phyloP scores from a whole-genome alignment of 2,797 vertebrate genomes.

The Lepus oiostolus region DNA sequence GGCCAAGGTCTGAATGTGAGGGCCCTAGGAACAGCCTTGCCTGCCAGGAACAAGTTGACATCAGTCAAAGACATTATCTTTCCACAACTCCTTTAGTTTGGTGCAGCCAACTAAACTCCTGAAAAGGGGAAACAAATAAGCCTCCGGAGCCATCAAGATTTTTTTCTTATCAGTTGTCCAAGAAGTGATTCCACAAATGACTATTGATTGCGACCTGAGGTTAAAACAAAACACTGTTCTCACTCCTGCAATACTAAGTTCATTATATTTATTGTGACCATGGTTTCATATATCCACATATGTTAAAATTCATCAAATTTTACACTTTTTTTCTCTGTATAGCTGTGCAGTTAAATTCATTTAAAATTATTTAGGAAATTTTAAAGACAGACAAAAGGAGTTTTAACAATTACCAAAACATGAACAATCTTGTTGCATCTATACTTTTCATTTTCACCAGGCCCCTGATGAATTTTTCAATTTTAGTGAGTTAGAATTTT shows the following conservation, averaged over 20 bases:
- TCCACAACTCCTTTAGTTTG: neutral
- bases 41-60: neutral
- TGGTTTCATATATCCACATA: slow-evolving; percentile 1
- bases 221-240: neutral
- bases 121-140: slow-evolving; percentile 36
- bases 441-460: neutral
- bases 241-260: neutral
- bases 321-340: neutral
- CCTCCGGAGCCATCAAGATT: neutral
- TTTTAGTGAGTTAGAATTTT: too few relatives aligned
- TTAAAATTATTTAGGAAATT: slow-evolving; percentile 13
- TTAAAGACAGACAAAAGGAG: slow-evolving; percentile 39
- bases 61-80: slow-evolving; percentile 46
- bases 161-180: neutral
- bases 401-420: slow-evolving; percentile 24
- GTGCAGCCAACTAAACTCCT: slow-evolving; percentile 24
- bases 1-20: slow-evolving; percentile 35
- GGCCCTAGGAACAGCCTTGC: neutral
- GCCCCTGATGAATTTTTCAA: neutral
- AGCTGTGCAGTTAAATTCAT: neutral
- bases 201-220: neutral
- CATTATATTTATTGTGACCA: neutral
- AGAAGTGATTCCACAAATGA: slow-evolving; percentile 7
- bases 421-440: neutral
- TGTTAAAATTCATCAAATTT: slow-evolving; percentile 45